A percentile compares a stretch with the other conserved stretches of the same genome.
Conservation (phyloP, 2,797 vertebrate genomes). For the Silurus lanzhouensis region DNA sequence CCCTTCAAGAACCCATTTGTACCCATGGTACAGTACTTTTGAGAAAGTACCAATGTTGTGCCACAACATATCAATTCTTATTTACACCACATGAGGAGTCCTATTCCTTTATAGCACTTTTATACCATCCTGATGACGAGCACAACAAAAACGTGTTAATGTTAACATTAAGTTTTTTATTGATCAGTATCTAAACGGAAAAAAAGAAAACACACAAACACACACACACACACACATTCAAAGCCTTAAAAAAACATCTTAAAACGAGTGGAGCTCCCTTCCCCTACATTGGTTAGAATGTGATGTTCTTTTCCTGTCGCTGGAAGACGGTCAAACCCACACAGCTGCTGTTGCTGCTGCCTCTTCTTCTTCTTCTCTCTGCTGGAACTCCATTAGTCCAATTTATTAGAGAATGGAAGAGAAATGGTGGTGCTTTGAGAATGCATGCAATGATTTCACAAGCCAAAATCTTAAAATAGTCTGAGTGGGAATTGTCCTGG, state of each 20-base stretch:
- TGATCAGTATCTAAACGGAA: conserved; percentile 54
- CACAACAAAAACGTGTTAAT: conserved; percentile 1
- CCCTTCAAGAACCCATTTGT: no score
- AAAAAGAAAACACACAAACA: neutral
- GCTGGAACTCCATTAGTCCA: conserved; percentile 37
- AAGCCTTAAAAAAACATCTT: conserved; percentile 51
- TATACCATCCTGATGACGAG: neutral
- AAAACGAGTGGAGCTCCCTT: conserved; percentile 33
- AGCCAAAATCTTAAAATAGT: conserved; percentile 47
- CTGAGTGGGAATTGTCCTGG: conserved; percentile 34
- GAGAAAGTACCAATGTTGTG: no score
- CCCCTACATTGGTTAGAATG: conserved; percentile 35
- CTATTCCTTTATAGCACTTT: neutral
- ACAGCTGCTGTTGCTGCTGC: neutral
- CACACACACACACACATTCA: conserved; percentile 24
- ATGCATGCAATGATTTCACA: conserved; percentile 47
- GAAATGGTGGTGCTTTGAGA: conserved; percentile 40
- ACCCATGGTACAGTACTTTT: no score
- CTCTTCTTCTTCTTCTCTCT: neutral
- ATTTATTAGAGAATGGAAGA: conserved; percentile 34
- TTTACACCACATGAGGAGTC: no score
- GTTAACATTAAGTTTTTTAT: conserved; percentile 48
- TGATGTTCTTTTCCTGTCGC: conserved; percentile 33
- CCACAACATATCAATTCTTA: no score
- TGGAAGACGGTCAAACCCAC: conserved; percentile 33